phyloP scores from a whole-genome alignment of 2,888 invertebrate genomes.

The Cheilosia variabilis region DNA sequence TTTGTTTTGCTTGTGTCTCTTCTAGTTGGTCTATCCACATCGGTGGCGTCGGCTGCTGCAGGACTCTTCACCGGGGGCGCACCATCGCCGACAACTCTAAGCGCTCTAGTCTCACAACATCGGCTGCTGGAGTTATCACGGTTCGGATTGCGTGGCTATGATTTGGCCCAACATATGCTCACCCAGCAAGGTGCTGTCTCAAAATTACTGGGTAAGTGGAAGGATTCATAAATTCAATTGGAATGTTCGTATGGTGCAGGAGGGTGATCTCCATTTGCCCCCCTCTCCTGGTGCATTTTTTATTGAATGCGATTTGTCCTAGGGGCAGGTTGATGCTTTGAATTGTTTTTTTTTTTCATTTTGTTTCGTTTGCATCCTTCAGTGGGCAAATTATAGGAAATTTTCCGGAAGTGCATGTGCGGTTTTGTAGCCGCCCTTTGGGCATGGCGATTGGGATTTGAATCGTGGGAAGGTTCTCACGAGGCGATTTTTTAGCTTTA shows the following conservation, averaged over 20 bases:
- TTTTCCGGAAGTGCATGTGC: slow-evolving; percentile 49
- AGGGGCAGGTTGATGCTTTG: slow-evolving; percentile 21
- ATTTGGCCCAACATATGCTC: slow-evolving; percentile 95
- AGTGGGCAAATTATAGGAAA: slow-evolving; percentile 49
- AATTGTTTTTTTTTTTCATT: slow-evolving; percentile 2
- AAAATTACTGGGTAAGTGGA: slow-evolving; percentile 92
- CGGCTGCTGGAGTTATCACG: slow-evolving; percentile 92
- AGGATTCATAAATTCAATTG: slow-evolving; percentile 67
- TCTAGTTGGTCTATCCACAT: slow-evolving; percentile 78
- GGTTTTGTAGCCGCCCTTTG: background rate
- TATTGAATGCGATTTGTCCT: slow-evolving; percentile 44
- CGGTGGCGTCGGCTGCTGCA: slow-evolving; percentile 79
- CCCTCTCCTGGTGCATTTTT: background rate
- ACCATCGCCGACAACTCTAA: slow-evolving; percentile 86
- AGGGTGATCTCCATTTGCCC: slow-evolving; percentile 6
- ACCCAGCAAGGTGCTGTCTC: slow-evolving; percentile 96
- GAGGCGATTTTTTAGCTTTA: background rate
- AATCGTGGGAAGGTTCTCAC: slow-evolving; percentile 24
- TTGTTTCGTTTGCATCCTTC: slow-evolving; percentile 18
- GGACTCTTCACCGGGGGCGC: slow-evolving; percentile 81
- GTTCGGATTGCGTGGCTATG: slow-evolving; percentile 93
- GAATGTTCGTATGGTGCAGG: slow-evolving; percentile 1
- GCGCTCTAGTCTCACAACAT: slow-evolving; percentile 90
- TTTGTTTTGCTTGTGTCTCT: slow-evolving; percentile 35
- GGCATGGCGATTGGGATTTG: background rate